These are phyloP conservation scores for Digitonthophagus gazella DNA, from an alignment of 2,888 invertebrate species.

Conservation along the genomic window DNA sequence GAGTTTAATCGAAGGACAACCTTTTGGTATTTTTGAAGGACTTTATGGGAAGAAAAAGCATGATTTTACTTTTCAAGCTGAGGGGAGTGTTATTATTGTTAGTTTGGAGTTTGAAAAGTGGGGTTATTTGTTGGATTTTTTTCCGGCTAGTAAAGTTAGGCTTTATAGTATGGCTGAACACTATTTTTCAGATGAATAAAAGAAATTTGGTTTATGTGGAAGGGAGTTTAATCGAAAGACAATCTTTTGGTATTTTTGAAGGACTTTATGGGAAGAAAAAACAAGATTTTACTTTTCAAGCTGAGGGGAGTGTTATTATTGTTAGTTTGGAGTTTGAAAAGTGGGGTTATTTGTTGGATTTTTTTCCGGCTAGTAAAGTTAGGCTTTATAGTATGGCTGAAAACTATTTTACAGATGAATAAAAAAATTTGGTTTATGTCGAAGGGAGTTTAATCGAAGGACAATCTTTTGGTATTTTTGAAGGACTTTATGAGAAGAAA, in stretches of 20 bases:
- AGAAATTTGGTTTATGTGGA: too few relatives aligned
- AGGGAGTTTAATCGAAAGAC: conserved; percentile 18
- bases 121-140: conserved; percentile 30
- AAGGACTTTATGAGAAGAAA: too few relatives aligned
- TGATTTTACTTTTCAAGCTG: conserved; percentile 27
- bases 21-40: conserved; percentile 32
- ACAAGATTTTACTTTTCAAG: conserved; percentile 29
- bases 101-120: conserved; percentile 25
- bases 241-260: conserved; percentile 30
- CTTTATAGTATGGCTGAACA: conserved; percentile 16
- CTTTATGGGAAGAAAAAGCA: conserved; percentile 26
- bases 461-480: too few relatives aligned
- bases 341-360: conserved; percentile 30
- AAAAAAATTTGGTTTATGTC: too few relatives aligned
- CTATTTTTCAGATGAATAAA: conserved; percentile 3
- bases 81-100: conserved; percentile 17
- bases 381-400: conserved; percentile 17
- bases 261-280: conserved; percentile 26
- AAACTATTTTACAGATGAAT: conserved; percentile 1
- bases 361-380: conserved; percentile 30
- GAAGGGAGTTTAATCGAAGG: too few relatives aligned
- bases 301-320: conserved; percentile 17
- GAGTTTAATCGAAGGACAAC: conserved; percentile 17
- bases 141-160: conserved; percentile 28
- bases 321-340: conserved; percentile 21